A percentile compares a stretch with the other conserved stretches of the same genome.
Evolutionary conservation across 1,140 invertebrate species (phyloP).

Genomic region (Triops cancriformis): DNA sequence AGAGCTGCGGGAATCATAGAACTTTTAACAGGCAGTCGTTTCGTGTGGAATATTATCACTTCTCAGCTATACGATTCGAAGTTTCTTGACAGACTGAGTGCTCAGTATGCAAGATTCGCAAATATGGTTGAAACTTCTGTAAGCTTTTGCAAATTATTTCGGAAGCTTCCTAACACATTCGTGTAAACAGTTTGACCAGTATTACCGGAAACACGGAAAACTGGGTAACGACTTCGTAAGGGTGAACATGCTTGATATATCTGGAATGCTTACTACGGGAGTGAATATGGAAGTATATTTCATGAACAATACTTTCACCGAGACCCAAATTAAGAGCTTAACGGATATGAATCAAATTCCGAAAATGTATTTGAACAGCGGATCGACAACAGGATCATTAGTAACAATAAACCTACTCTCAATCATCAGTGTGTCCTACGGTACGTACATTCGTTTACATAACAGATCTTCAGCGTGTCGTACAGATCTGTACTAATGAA

Average conservation of each 20-base stretch:
- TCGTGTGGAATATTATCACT: not conserved
- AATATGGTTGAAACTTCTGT: not conserved
- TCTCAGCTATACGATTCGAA: not conserved
- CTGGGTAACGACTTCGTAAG: not conserved
- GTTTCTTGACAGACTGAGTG: not conserved
- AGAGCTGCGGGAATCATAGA: no score
- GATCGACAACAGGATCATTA: not conserved
- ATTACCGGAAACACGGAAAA: not conserved
- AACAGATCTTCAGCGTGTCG: no score
- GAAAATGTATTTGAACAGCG: not conserved
- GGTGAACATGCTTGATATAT: not conserved
- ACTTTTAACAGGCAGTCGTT: not conserved
- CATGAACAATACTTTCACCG: not conserved
- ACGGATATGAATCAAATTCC: not conserved
- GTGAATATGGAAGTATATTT: not conserved
- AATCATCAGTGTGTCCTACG: no score
- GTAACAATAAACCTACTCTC: no score
- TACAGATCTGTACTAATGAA: no score
- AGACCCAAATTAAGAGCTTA: not conserved
- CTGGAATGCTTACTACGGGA: not conserved
- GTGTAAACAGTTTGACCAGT: not conserved
- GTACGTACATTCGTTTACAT: no score
- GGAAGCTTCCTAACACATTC: not conserved
- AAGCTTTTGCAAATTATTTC: not conserved
- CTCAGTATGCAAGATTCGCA: not conserved